phyloP scores from a whole-genome alignment of 2,888 invertebrate species.

The Rhagophthalmus giganteus region DNA sequence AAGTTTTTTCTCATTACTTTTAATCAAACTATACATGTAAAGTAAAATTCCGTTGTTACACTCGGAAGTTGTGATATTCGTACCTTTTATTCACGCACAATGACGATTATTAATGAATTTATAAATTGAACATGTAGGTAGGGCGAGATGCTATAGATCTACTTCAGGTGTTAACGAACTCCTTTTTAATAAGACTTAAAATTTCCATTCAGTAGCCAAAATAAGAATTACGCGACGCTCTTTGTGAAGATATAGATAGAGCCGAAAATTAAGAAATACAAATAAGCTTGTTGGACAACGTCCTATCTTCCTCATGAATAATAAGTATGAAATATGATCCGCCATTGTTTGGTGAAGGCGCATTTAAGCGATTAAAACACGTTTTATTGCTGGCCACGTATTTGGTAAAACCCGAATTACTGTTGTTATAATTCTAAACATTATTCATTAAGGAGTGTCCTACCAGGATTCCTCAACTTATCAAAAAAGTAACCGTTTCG shows the following conservation, averaged over 20 bases:
- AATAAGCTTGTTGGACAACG: constrained; percentile 21
- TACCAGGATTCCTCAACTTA: constrained; percentile 14
- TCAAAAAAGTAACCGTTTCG: too few relatives aligned
- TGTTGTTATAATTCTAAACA: constrained; percentile 35
- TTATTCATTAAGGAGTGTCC: constrained; percentile 37
- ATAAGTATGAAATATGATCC: constrained; percentile 24
- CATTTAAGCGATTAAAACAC: constrained; percentile 33
- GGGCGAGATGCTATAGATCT: background rate
- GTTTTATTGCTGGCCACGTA: constrained; percentile 34
- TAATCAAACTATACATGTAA: too few relatives aligned
- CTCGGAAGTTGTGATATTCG: too few relatives aligned
- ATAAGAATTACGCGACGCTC: constrained; percentile 13
- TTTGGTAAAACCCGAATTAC: constrained; percentile 36
- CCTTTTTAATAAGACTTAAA: background rate
- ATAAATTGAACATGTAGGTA: too few relatives aligned
- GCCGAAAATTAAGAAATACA: constrained; percentile 20
- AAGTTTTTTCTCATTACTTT: too few relatives aligned
- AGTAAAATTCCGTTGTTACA: too few relatives aligned
- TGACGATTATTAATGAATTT: background rate
- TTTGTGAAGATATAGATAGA: constrained; percentile 14
- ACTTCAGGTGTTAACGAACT: background rate
- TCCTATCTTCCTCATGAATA: constrained; percentile 23
- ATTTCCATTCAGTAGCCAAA: constrained; percentile 13
- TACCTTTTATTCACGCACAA: too few relatives aligned
- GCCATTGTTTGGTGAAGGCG: constrained; percentile 23